Evolutionary conservation across 1,140 invertebrate genomes (phyloP).

Genomic region (Matsumurasca onukii): DNA sequence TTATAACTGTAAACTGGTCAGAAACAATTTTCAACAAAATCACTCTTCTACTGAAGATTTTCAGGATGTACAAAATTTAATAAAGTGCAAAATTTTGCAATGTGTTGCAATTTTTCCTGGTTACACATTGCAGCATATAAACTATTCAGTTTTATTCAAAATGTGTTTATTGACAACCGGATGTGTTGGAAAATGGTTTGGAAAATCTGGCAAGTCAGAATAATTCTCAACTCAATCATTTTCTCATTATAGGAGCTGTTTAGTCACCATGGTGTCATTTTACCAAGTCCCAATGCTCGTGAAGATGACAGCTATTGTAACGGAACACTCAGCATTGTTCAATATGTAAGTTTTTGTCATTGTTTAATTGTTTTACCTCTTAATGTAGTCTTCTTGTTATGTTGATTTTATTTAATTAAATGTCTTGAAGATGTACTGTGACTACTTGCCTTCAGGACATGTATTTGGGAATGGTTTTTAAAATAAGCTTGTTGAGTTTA

Average conservation of each 20-base stretch:
- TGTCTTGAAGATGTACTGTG: background rate
- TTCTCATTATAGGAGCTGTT: slow-evolving; percentile 52
- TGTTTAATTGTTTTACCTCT: background rate
- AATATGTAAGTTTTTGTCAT: slow-evolving; percentile 48
- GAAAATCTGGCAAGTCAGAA: too few species aligned
- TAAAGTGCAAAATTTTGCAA: too few species aligned
- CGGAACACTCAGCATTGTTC: slow-evolving; percentile 52
- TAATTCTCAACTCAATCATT: too few species aligned
- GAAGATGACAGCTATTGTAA: slow-evolving; percentile 51
- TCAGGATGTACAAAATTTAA: too few species aligned
- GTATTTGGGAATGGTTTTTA: background rate
- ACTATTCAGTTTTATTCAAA: too few species aligned
- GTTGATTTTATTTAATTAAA: background rate
- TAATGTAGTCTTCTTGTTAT: background rate
- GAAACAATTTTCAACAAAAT: too few species aligned
- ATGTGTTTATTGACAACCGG: too few species aligned
- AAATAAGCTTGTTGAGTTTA: background rate
- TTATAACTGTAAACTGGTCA: too few species aligned
- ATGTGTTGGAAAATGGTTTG: too few species aligned
- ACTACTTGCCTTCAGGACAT: background rate
- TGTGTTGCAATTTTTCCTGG: too few species aligned
- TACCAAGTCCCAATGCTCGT: slow-evolving; percentile 46
- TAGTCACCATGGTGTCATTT: slow-evolving; percentile 50
- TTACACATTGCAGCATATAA: too few species aligned
- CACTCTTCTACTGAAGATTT: too few species aligned